Conservation (phyloP, 2,888 invertebrate genomes). For the Melinaea marsaeus region DNA sequence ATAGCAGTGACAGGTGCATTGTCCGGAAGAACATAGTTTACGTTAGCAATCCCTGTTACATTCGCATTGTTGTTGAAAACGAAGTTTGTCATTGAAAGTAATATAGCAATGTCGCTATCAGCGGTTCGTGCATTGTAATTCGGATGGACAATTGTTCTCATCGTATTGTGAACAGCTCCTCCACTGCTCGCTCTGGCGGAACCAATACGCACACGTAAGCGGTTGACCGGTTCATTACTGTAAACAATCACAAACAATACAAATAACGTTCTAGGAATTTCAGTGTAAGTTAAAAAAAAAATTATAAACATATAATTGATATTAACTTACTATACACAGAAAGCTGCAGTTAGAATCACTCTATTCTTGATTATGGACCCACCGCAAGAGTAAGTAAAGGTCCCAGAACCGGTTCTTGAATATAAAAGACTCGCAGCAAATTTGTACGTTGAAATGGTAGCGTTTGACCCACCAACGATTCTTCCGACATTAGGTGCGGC, state of each 20-base stretch:
- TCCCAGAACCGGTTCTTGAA: not conserved
- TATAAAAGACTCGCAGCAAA: constrained; percentile 4
- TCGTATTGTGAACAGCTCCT: constrained; percentile 37
- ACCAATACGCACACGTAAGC: constrained; percentile 47
- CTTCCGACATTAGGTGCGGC: not conserved
- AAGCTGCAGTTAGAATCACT: constrained; percentile 18
- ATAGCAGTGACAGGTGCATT: constrained; percentile 50
- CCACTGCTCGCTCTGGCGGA: constrained; percentile 45
- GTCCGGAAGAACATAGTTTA: constrained; percentile 39
- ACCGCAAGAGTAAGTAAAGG: not conserved
- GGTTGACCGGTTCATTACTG: constrained; percentile 10
- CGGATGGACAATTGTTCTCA: constrained; percentile 45
- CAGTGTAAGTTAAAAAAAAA: too few species aligned
- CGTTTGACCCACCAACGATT: constrained; percentile 4
- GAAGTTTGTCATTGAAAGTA: constrained; percentile 46
- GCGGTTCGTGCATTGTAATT: constrained; percentile 40
- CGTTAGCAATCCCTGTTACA: constrained; percentile 48
- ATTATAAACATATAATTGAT: too few species aligned
- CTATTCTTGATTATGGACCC: not conserved
- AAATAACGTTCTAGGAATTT: not conserved
- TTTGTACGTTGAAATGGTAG: not conserved
- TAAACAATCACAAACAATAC: not conserved
- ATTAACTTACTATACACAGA: constrained; percentile 12
- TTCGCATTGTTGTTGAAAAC: constrained; percentile 38
- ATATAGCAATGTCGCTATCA: constrained; percentile 51